Percentiles rank a stretch among this genome's conserved stretches.
These are phyloP conservation scores for Rhinogobius similis DNA, from an alignment of 2,113 vertebrate genomes.

Conservation along the genomic window DNA sequence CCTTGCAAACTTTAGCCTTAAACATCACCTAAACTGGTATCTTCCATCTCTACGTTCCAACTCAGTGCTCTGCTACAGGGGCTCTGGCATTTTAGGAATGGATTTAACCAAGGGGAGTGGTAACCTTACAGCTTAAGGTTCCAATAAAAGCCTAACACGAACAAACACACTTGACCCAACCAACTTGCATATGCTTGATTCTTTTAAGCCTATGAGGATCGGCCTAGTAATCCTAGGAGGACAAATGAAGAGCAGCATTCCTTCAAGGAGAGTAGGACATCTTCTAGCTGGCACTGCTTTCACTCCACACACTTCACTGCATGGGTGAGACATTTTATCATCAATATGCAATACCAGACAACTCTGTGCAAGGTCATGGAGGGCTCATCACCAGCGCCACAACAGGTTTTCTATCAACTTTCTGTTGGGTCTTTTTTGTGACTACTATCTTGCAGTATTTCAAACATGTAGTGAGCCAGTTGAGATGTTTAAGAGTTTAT, in stretches of 20 bases:
- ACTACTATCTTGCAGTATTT: slow-evolving; percentile 24
- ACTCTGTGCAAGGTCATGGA: slow-evolving; percentile 31
- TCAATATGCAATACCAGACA: slow-evolving; percentile 45
- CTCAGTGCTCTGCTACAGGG: background rate
- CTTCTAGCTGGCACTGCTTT: slow-evolving; percentile 18
- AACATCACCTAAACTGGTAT: background rate
- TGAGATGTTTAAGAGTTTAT: slow-evolving; percentile 60
- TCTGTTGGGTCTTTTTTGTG: slow-evolving; percentile 47
- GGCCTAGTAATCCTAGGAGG: slow-evolving; percentile 63
- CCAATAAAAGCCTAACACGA: slow-evolving; percentile 61
- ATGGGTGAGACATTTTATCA: slow-evolving; percentile 45
- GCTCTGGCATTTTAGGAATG: slow-evolving; percentile 64
- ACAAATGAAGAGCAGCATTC: slow-evolving; percentile 64
- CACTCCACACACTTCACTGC: slow-evolving; percentile 8
- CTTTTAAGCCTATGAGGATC: slow-evolving; percentile 47
- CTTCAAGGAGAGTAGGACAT: slow-evolving; percentile 46
- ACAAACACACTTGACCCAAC: slow-evolving; percentile 61
- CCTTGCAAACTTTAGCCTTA: background rate
- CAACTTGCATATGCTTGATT: slow-evolving; percentile 54
- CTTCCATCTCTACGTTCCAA: background rate
- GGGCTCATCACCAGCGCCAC: slow-evolving; percentile 6
- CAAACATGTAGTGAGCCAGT: slow-evolving; percentile 32
- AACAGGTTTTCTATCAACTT: slow-evolving; percentile 18
- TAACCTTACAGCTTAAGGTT: slow-evolving; percentile 49
- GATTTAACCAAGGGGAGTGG: slow-evolving; percentile 53